Evolutionary conservation across 2,113 vertebrate genomes (phyloP), one percentile per base, ranked within the genome.

Genomic region (Ameiurus melas): DNA sequence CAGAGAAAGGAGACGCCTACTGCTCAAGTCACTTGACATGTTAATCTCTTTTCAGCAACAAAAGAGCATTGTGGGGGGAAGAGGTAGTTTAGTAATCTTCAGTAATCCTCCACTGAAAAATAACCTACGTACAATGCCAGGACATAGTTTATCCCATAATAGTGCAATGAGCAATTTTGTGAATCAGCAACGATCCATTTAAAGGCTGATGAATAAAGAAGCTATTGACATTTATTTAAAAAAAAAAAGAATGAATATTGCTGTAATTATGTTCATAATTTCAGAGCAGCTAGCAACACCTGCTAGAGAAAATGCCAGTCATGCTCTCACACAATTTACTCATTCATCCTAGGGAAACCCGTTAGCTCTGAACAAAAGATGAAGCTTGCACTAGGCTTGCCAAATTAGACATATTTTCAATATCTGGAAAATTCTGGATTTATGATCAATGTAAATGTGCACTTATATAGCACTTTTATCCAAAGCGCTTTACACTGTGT

Each of bases 11-110:
- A 85, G 90, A 92, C 92, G 91, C 89, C 90, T 92, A 91, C 92
- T 93, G 91, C 92, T 94, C 94, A 91, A 94, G 95, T 96, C 95
- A 96, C 94, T 95, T 95, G 95, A 95, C 92, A 91, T 92, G 89
- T 89, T 96, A 96, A 96, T 95, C 95, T 94, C 91, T 94, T 94
- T 89, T 87, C 85, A 83, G 89, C 87, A 95, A 95, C 95, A 95
- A 95, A 94, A 55, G 92, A 90, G 93, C 92, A 95, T 96, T 96
- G 95, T 96, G 92, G 91, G 33, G 33, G 89, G 62, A 90, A 84
- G 73, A 36, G 91, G 89, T 90, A 68, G 60, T 89, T 87, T 66
- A 91, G 85, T 95, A 95, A 96, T 94, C 94, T 94, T 81, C 91
- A 53, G 86, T 93, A 94, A 94, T 94, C 92, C 92, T 86, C 60